Percentiles rank a stretch among this genome's conserved stretches.
Evolutionary conservation across 2,113 vertebrate species (phyloP).

Genomic region (Sisor rabdophorus): DNA sequence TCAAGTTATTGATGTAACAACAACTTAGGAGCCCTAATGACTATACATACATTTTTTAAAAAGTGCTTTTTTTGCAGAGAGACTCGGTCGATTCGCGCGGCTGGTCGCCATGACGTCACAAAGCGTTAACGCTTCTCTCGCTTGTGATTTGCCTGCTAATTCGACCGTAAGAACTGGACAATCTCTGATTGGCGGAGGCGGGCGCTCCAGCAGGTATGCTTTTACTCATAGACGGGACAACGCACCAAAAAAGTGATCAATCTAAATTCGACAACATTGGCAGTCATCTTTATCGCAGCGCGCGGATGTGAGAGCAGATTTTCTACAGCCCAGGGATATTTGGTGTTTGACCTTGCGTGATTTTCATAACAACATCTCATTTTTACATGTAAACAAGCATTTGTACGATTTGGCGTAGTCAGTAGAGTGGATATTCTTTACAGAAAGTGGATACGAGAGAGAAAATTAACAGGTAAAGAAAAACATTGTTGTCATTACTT

Average conservation of each 20-base stretch:
- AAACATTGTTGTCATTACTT: neutral
- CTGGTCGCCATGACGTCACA: slow-evolving; percentile 30
- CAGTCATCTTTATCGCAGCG: neutral
- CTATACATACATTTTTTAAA: neutral
- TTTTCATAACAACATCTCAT: neutral
- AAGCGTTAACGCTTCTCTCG: slow-evolving; percentile 37
- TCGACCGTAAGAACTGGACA: slow-evolving; percentile 57
- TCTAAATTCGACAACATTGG: slow-evolving; percentile 71
- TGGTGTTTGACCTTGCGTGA: neutral
- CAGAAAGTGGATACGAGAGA: slow-evolving; percentile 10
- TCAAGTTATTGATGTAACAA: neutral
- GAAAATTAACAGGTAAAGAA: slow-evolving; percentile 11
- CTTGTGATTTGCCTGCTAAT: slow-evolving; percentile 62
- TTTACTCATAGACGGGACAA: slow-evolving; percentile 76
- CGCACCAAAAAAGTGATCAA: slow-evolving; percentile 79
- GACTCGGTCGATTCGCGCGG: slow-evolving; percentile 21
- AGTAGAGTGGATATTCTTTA: slow-evolving; percentile 9
- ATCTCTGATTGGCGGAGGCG: slow-evolving; percentile 73
- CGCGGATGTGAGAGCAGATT: slow-evolving; percentile 54
- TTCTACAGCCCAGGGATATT: slow-evolving; percentile 18
- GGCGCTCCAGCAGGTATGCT: slow-evolving; percentile 69
- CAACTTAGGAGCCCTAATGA: neutral
- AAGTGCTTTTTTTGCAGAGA: slow-evolving; percentile 9
- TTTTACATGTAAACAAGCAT: neutral
- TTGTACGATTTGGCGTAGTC: neutral